Evolutionary conservation across 2,797 vertebrate species (phyloP).

Genomic region (Alca torda): DNA sequence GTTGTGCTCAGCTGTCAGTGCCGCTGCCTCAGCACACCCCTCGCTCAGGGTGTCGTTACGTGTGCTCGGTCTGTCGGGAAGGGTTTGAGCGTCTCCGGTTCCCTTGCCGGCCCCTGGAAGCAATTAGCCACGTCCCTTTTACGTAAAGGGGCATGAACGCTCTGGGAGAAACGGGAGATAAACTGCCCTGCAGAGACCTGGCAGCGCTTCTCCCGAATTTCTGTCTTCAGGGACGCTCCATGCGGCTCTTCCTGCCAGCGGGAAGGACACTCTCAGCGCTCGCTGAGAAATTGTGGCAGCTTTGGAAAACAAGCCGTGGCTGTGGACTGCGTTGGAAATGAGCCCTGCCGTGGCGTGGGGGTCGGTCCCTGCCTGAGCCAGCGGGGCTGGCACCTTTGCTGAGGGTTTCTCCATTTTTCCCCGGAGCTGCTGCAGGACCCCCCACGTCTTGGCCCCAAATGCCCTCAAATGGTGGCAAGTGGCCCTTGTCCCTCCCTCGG

Average conservation of each 20-base stretch:
- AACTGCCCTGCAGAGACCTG: background rate
- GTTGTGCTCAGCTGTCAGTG: rapidly evolving
- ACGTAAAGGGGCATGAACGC: background rate
- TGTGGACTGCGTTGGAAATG: background rate
- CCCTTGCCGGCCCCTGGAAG: background rate
- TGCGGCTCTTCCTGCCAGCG: background rate
- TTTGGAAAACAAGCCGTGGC: rapidly evolving
- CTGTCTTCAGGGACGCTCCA: background rate
- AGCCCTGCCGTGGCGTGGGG: background rate
- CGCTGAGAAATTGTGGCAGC: rapidly evolving
- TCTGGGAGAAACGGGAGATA: background rate
- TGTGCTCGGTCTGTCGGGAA: background rate
- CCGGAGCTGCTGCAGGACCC: background rate
- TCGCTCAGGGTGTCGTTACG: rapidly evolving
- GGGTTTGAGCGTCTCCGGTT: background rate
- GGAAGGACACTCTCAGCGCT: background rate
- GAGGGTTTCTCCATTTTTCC: background rate
- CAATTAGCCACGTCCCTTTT: background rate
- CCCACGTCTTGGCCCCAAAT: no score
- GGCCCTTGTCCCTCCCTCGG: background rate
- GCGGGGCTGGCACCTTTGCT: background rate
- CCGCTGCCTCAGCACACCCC: rapidly evolving
- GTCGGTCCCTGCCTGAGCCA: background rate
- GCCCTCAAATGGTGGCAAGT: rapidly evolving
- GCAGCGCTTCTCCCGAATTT: background rate